Conservation (phyloP, 1,140 invertebrate genomes). For the Drosophila lowei region DNA sequence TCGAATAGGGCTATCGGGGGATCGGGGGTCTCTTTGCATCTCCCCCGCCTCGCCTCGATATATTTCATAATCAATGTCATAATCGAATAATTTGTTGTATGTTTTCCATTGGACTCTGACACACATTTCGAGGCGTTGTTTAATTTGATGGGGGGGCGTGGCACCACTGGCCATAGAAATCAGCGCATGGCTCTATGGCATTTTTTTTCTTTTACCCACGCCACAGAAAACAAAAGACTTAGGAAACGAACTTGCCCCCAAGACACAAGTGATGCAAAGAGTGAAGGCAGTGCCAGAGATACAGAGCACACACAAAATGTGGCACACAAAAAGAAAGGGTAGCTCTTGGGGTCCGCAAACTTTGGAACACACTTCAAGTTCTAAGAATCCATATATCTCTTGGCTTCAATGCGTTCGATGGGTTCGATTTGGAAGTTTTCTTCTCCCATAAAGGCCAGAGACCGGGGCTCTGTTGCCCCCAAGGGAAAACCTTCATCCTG, state of each 20-base stretch:
- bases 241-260: conserved; percentile 79
- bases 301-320: conserved; percentile 43
- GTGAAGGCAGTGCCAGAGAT: not conserved
- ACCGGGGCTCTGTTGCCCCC: too few relatives aligned
- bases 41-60: conserved; percentile 37
- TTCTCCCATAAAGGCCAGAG: too few relatives aligned
- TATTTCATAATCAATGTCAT: conserved; percentile 75
- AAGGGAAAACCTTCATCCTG: too few relatives aligned
- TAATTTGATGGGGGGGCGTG: conserved; percentile 40
- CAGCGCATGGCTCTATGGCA: conserved; percentile 40
- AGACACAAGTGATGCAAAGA: conserved; percentile 70
- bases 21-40: conserved; percentile 41
- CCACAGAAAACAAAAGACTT: conserved; percentile 74
- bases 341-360: too few relatives aligned
- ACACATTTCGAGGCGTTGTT: conserved; percentile 41
- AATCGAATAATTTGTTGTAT: conserved; percentile 59
- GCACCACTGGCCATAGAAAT: conserved; percentile 34
- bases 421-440: too few relatives aligned
- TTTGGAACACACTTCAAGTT: too few relatives aligned
- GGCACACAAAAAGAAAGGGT: conserved; percentile 42
- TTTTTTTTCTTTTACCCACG: conserved; percentile 64
- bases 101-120: conserved; percentile 26
- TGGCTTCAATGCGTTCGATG: too few relatives aligned
- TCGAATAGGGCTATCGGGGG: conserved; percentile 13
- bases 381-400: too few relatives aligned